phyloP scores from a whole-genome alignment of 2,113 vertebrate genomes.

The Melospiza georgiana region DNA sequence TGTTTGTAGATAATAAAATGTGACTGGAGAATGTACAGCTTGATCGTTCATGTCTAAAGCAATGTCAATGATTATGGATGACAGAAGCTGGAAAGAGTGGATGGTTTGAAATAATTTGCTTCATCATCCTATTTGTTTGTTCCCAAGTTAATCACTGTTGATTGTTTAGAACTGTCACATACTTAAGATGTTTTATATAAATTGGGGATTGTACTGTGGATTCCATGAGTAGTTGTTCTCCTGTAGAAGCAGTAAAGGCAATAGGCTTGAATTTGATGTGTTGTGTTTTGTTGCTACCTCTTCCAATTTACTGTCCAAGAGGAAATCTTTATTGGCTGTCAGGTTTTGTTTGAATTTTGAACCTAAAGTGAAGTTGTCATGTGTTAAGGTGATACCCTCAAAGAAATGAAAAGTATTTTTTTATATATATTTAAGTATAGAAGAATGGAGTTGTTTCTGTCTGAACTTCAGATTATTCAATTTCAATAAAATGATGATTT shows the following conservation, averaged over 20 bases:
- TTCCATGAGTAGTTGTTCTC: background rate
- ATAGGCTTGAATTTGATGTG: background rate
- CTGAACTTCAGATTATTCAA: background rate
- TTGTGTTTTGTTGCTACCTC: background rate
- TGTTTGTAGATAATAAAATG: background rate
- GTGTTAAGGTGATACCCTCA: background rate
- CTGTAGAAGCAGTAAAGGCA: background rate
- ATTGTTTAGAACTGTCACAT: background rate
- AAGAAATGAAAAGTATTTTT: background rate
- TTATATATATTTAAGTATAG: background rate
- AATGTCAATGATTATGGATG: background rate
- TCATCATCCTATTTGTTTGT: background rate
- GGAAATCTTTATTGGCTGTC: background rate
- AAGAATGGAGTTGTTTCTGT: background rate
- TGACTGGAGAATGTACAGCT: background rate
- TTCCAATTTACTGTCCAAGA: background rate
- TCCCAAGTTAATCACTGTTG: background rate
- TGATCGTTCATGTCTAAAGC: background rate
- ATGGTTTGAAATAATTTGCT: background rate
- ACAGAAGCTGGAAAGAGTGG: background rate
- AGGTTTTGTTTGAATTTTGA: background rate
- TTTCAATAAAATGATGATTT: background rate
- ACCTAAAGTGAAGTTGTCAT: background rate
- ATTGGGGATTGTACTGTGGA: background rate
- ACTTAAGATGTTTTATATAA: background rate